Evolutionary conservation across 2,797 vertebrate species (phyloP), one percentile per base, ranked within the genome.

Genomic region (Cottoperca gobio): DNA sequence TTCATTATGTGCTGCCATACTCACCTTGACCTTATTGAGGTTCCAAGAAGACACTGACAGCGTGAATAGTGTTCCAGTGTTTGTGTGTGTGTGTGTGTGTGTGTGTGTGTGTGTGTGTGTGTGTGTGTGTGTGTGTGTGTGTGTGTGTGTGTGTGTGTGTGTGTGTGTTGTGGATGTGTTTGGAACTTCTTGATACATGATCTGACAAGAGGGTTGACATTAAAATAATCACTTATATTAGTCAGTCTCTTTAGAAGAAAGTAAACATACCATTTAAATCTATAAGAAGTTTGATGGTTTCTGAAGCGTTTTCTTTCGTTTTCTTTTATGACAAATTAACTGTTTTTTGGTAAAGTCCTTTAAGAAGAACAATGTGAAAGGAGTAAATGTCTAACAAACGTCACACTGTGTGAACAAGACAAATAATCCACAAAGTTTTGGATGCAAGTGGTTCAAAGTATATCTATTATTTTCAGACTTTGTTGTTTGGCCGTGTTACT

Each of bases 11-110:
- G 40, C 62, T 57, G 19, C 68, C 77, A 0, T 26, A 14, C 35
- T 84, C 69, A 73, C 55, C 60, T 73, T 54, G 37, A 79, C 54
- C 61, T 70, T 39, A 23, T 5, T 35, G 66, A 68, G 49, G 73
- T 77, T 35, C 53, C 12, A 28, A 19, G 53, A 63, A 14, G 39
- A 28, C 8, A 37, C 5, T 50, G 68, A 65, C 26, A 24, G 24
- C 1, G 2, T 28, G 50, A 40, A 65, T 73, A 58, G 39, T 28
- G 23, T 73, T 78, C 73, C 43, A 59, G 64, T 43, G 57, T 59
- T 54, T 49, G 69, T 43, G 68, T 37, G 28, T 54, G 57, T 28
- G 48, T 53, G 37, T 61, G 54, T 53, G 63, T 53, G 64, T 62
- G 64, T 46, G 49, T 26, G 64, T 43, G 57, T 59, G 54, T 49